phyloP scores from a whole-genome alignment of 2,888 invertebrate species.

The Fabriciana adippe region DNA sequence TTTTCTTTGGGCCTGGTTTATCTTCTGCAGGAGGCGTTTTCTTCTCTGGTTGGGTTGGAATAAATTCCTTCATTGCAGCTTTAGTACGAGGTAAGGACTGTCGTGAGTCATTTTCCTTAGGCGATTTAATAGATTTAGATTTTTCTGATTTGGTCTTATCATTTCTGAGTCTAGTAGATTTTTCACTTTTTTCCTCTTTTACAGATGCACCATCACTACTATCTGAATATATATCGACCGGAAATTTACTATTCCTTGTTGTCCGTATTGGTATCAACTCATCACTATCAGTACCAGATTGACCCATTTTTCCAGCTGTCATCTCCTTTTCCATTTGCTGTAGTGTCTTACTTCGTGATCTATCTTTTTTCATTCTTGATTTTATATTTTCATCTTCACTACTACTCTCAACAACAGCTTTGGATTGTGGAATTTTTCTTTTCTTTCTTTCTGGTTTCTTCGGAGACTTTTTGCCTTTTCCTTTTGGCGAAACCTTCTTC shows the following conservation, averaged over 20 bases:
- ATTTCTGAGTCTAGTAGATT: constrained; percentile 69
- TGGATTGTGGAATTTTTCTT: constrained; percentile 73
- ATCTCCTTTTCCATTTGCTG: constrained; percentile 90
- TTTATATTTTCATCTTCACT: constrained; percentile 83
- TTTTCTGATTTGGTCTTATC: constrained; percentile 80
- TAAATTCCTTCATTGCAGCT: constrained; percentile 92
- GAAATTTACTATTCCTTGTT: constrained; percentile 81
- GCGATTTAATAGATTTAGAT: constrained; percentile 82
- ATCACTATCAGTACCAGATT: constrained; percentile 89
- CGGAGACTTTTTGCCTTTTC: constrained; percentile 68
- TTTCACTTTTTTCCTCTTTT: constrained; percentile 76
- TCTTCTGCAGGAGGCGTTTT: constrained; percentile 54
- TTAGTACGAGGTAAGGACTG: constrained; percentile 89
- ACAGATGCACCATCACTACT: constrained; percentile 79
- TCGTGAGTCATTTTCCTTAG: constrained; percentile 86
- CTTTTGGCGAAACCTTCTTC: constrained; percentile 75
- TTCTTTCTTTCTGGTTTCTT: constrained; percentile 77
- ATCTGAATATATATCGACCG: constrained; percentile 92
- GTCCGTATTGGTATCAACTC: constrained; percentile 86
- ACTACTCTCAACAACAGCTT: constrained; percentile 81
- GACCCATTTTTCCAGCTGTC: constrained; percentile 74
- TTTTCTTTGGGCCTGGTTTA: constrained; percentile 68
- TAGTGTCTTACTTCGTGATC: constrained; percentile 83
- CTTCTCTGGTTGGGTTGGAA: constrained; percentile 74
- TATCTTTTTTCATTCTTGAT: constrained; percentile 67